These are phyloP conservation scores for Potamarius usumacintae DNA, from an alignment of 2,113 vertebrate species.

Conservation along the genomic window DNA sequence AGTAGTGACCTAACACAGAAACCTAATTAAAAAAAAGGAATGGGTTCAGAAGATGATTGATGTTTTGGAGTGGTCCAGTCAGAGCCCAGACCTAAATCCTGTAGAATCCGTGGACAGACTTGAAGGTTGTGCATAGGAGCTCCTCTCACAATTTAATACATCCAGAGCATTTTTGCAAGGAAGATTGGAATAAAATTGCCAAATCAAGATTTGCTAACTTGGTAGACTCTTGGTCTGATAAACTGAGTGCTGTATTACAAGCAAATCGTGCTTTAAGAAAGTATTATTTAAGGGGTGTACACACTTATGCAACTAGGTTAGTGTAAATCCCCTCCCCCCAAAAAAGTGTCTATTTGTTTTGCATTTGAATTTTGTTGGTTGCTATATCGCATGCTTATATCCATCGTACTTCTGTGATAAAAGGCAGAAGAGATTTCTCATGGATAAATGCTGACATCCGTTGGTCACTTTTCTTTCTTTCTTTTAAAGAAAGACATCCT, in stretches of 20 bases:
- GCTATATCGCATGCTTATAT: background rate
- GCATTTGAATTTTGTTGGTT: background rate
- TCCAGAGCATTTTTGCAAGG: background rate
- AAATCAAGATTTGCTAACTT: background rate
- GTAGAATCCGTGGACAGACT: background rate
- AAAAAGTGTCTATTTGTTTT: background rate
- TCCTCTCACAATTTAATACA: background rate
- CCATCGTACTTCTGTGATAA: background rate
- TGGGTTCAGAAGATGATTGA: background rate
- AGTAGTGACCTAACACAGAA: background rate
- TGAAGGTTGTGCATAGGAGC: background rate
- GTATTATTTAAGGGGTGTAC: no score
- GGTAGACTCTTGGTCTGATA: background rate
- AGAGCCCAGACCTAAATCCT: background rate
- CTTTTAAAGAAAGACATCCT: background rate
- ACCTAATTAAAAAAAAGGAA: background rate
- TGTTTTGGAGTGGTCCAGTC: background rate
- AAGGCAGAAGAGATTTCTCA: background rate
- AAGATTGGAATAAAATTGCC: background rate
- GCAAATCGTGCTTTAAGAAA: background rate
- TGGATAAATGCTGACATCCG: conserved; percentile 4
- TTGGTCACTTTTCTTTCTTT: background rate
- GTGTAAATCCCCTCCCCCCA: background rate
- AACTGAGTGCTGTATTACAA: background rate
- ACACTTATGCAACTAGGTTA: no score